Conservation (phyloP, 2,888 invertebrate species). For the Drosophila setosimentum region DNA sequence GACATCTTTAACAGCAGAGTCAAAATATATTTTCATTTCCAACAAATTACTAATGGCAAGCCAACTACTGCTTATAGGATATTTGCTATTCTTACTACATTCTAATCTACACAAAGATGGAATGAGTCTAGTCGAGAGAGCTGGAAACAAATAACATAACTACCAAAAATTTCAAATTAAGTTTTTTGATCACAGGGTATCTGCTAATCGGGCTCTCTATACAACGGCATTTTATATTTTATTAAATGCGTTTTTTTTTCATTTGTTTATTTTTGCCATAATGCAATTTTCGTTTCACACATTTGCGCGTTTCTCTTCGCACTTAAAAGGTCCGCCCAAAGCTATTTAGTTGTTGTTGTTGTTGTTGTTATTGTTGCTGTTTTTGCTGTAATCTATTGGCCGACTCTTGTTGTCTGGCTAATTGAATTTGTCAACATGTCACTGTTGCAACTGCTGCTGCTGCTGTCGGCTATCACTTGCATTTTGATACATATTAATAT, state of each 20-base stretch:
- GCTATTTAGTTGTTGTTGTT: conserved; percentile 6
- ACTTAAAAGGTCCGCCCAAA: conserved; percentile 10
- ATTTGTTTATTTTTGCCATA: conserved; percentile 13
- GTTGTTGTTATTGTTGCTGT: conserved; percentile 21
- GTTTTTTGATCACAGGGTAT: no score
- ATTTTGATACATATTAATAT: conserved; percentile 29
- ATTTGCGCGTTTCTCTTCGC: conserved; percentile 18
- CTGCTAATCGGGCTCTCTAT: not conserved
- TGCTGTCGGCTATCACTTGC: conserved; percentile 57
- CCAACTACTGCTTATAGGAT: no score
- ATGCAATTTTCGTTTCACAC: conserved; percentile 40
- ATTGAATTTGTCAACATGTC: conserved; percentile 71
- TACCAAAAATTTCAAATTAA: no score
- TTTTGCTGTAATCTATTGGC: conserved; percentile 47
- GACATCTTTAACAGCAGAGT: not conserved
- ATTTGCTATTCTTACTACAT: no score
- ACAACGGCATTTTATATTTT: not conserved
- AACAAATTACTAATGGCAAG: no score
- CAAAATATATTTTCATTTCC: no score
- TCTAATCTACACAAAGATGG: no score
- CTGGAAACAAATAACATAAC: no score
- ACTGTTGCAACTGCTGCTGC: conserved; percentile 7
- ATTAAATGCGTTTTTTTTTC: not conserved
- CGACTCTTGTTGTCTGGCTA: conserved; percentile 53
- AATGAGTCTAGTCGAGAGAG: no score